These are phyloP conservation scores for Brachypodius melanocephalos DNA, from an alignment of 2,113 vertebrate species.

Conservation along the genomic window DNA sequence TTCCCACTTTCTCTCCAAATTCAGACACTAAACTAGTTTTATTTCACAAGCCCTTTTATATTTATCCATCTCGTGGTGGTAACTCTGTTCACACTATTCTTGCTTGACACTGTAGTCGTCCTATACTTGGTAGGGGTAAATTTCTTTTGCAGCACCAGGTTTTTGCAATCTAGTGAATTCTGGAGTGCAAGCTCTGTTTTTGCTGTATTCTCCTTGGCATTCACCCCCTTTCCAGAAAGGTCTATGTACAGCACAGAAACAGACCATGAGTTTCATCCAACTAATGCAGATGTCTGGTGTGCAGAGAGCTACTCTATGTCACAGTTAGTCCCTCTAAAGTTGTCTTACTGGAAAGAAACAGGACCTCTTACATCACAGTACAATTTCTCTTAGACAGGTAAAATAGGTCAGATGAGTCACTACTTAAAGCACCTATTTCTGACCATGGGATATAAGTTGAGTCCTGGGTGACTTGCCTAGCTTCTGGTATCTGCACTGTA, in stretches of 20 bases:
- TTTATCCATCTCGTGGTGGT: not conserved
- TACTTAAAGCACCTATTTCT: not conserved
- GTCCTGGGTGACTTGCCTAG: not conserved
- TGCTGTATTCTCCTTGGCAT: not conserved
- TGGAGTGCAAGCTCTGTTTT: not conserved
- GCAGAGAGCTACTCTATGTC: not conserved
- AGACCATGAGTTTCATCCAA: not conserved
- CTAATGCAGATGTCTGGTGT: not conserved
- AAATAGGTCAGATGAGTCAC: slow-evolving; percentile 12
- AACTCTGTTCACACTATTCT: not conserved
- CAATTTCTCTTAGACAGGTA: not conserved
- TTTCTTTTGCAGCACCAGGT: not conserved
- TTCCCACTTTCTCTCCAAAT: not conserved
- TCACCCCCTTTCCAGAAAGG: not conserved
- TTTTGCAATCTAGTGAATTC: not conserved
- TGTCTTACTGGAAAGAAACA: not conserved
- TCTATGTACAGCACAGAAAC: not conserved
- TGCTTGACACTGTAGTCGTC: not conserved
- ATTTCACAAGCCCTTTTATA: not conserved
- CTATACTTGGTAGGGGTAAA: not conserved
- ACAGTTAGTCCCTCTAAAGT: not conserved
- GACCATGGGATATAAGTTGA: not conserved
- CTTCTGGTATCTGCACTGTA: not conserved
- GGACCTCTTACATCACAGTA: not conserved
- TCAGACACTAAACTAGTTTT: not conserved